phyloP scores from a whole-genome alignment of 2,113 vertebrate genomes.

The Pedetes capensis region DNA sequence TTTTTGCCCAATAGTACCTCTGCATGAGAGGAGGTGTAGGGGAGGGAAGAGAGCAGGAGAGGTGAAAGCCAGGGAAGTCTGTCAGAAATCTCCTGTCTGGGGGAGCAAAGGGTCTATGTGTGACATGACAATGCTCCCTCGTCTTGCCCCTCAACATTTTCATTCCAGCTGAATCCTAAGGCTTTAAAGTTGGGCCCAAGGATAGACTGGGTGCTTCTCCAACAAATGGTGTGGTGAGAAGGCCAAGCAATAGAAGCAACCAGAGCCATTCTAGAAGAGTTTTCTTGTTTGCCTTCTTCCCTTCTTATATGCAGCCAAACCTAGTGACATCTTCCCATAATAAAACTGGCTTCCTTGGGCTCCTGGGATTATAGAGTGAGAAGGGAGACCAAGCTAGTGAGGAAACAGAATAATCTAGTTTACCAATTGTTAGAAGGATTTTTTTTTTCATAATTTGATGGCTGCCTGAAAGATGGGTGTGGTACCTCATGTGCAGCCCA shows the following conservation, averaged over 20 bases:
- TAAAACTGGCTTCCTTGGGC: background rate
- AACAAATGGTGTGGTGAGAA: background rate
- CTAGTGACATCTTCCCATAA: background rate
- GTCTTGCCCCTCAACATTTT: background rate
- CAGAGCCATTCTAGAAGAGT: background rate
- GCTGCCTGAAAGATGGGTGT: conserved; percentile 19
- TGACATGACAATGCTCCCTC: background rate
- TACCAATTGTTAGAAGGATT: background rate
- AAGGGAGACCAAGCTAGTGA: conserved; percentile 24
- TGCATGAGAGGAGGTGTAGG: background rate
- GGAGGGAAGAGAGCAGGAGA: background rate
- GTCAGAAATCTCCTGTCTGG: background rate
- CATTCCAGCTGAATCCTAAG: conserved; percentile 24
- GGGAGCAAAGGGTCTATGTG: background rate
- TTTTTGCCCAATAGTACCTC: background rate
- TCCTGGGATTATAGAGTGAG: background rate
- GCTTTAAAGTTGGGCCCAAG: conserved; percentile 1
- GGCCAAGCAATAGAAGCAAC: conserved; percentile 7
- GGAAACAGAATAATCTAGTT: background rate
- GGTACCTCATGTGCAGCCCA: background rate
- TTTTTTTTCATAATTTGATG: conserved; percentile 1
- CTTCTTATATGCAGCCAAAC: conserved; percentile 3
- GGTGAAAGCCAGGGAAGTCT: background rate
- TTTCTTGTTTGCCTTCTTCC: background rate
- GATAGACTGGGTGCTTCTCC: conserved; percentile 34